Base-by-base conservation (phyloP, 2,888 invertebrate species). In the Platypus cylindrus region DNA sequence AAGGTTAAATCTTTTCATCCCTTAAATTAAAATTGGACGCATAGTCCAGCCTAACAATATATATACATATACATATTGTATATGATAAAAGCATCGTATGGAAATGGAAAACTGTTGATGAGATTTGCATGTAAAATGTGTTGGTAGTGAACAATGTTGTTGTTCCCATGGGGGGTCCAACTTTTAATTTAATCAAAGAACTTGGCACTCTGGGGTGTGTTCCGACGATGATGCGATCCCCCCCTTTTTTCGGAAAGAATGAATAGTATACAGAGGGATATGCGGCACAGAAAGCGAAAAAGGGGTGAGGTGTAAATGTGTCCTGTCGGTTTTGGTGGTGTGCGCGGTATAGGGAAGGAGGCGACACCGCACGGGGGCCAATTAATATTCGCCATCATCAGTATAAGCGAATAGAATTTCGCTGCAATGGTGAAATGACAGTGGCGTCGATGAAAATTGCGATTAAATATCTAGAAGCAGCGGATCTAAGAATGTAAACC, bases 181-280 rank as follows among this genome's bases (percentile, higher is more conserved):
- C 59, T 62, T 64, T 62, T 63, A 64, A 64, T 64, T 64, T 64
- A 64, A 64, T 64, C 64, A 64, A 62, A 61, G 60, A 62, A 63
- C 58, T 62, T 62, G 59, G 56, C 60, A 58, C 60, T 56, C 61
- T 51, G 52, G 59, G 60, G 61, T 58, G 57, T 59, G 59, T 59
- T 60, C 54, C 53, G 58, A 38, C 32, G 34, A 18, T 18, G 38
- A 32, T 33, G 38, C 38, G 27, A n/a, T n/a, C n/a, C n/a, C n/a
- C n/a, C n/a, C n/a, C n/a, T 20, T 20, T 8, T 20, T 8, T 8
- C 32, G 43, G 38, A 43, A 37, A 31, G 40, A 32, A 32, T 23
- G 17, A 29, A 27, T 29, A 15, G 14, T 4, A 7, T 5, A 14
- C 34, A 29, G 32, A 36, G 3, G 17, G 15, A 28, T 3, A 32